Evolutionary conservation across 2,797 vertebrate species (phyloP).

Genomic region (Pangasius sanitwongsei): DNA sequence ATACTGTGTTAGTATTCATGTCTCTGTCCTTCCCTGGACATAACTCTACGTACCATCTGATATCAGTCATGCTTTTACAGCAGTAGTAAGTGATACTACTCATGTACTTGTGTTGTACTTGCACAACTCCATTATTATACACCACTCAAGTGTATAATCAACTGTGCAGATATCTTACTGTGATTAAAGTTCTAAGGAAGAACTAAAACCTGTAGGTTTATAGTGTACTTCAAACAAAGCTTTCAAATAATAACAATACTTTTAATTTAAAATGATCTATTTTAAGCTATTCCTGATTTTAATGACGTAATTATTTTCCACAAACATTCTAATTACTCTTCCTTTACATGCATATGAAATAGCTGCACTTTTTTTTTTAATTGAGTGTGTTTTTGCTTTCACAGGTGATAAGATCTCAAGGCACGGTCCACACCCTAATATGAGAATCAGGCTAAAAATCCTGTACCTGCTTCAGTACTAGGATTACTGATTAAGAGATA

Average conservation of each 20-base stretch:
- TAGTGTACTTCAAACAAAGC: background rate
- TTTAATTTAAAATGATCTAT: background rate
- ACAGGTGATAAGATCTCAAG: slow-evolving; percentile 14
- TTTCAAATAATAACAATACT: background rate
- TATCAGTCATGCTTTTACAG: background rate
- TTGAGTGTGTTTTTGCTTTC: background rate
- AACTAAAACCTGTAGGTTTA: background rate
- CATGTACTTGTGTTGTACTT: background rate
- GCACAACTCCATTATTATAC: background rate
- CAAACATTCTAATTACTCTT: background rate
- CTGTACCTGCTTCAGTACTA: slow-evolving; percentile 14
- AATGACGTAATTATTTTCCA: background rate
- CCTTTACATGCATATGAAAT: background rate
- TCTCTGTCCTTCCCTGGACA: background rate
- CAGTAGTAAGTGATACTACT: background rate
- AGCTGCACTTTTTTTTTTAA: background rate
- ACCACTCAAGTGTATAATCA: background rate
- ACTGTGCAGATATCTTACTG: background rate
- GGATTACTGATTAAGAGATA: slow-evolving; percentile 36
- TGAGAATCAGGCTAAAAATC: slow-evolving; percentile 38
- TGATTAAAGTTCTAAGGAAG: background rate
- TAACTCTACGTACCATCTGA: background rate
- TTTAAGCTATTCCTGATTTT: background rate
- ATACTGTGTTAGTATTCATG: background rate
- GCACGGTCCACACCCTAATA: slow-evolving; percentile 37